Percentiles rank a stretch among this genome's conserved stretches.
Evolutionary conservation across 2,797 vertebrate species (phyloP).

Genomic region (Oreochromis grahami): DNA sequence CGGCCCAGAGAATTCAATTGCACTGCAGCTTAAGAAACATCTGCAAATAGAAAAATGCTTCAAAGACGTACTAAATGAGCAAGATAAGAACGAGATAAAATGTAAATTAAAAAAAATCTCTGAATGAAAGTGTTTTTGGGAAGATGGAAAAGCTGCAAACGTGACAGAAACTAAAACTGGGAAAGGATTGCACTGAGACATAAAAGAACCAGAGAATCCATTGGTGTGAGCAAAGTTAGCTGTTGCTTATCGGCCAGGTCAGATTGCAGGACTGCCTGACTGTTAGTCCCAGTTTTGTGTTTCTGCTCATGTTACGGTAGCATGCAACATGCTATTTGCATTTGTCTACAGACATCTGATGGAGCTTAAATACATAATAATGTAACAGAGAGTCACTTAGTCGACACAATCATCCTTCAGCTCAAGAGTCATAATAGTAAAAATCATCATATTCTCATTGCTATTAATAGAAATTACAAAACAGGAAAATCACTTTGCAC

Average conservation of each 20-base stretch:
- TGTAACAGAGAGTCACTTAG: not conserved
- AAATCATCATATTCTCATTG: not conserved
- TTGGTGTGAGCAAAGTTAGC: not conserved
- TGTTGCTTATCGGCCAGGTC: not conserved
- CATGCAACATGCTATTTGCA: not conserved
- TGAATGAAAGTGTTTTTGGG: not conserved
- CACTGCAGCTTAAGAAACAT: not conserved
- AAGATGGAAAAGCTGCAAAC: not conserved
- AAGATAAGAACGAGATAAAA: not conserved
- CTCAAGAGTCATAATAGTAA: not conserved
- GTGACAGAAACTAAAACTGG: not conserved
- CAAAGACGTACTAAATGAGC: not conserved
- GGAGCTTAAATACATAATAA: not conserved
- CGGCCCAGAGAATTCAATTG: not conserved
- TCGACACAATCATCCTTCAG: not conserved
- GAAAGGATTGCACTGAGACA: not conserved
- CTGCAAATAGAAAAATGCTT: not conserved
- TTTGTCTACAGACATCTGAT: not conserved
- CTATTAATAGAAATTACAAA: not conserved
- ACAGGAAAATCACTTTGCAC: not conserved
- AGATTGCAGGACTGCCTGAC: not conserved
- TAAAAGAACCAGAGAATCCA: not conserved
- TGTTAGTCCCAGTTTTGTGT: not conserved
- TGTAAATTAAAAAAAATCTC: not conserved
- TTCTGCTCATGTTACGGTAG: not conserved